Base-by-base conservation (phyloP, 1,140 invertebrate species). In the Trachelipus rathkii region DNA sequence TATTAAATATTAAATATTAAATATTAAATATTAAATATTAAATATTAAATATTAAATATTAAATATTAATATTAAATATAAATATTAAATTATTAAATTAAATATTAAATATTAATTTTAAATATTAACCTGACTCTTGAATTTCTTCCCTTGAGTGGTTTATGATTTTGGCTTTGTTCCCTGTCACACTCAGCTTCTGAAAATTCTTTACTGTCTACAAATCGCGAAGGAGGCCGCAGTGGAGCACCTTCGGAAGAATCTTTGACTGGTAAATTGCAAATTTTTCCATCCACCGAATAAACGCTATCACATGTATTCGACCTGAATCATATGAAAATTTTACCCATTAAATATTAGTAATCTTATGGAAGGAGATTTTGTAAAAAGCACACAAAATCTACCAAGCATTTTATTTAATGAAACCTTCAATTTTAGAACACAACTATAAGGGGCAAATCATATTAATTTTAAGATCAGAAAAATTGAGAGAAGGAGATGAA, bases 271-370 rank as follows among this genome's bases (percentile, higher is more conserved):
- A 46, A 19, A 53, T 60, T 67, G 60, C 53, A 66, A 60, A 75
- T 46, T 23, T 44, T 60, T 46, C 73, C 69, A 67, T 75, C 73
- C 53, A 75, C 73, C 13, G 73, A 75, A 43, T 75, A 75, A 60
- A 75, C 73, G 73, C 73, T 75, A 53, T 68, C 69, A 10, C 53
- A 67, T 19, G 60, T 75, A 19, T 67, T 60, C 15, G 73, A 68
- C 44, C 73, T 75, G 50, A 15, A 71, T 9, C 15, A 75, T 21
- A 44, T 33, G 33, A 33, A 33, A 33, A 33, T n/a, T n/a, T n/a
- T n/a, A n/a, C n/a, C n/a, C n/a, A n/a, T n/a, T n/a, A n/a, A n/a
- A n/a, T n/a, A n/a, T n/a, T n/a, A n/a, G n/a, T n/a, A n/a, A n/a
- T n/a, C n/a, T n/a, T n/a, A n/a, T n/a, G n/a, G n/a, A n/a, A n/a